A percentile compares a stretch with the other conserved stretches of the same genome.
phyloP scores from a whole-genome alignment of 2,888 invertebrate species.

The Lamproptera curius region DNA sequence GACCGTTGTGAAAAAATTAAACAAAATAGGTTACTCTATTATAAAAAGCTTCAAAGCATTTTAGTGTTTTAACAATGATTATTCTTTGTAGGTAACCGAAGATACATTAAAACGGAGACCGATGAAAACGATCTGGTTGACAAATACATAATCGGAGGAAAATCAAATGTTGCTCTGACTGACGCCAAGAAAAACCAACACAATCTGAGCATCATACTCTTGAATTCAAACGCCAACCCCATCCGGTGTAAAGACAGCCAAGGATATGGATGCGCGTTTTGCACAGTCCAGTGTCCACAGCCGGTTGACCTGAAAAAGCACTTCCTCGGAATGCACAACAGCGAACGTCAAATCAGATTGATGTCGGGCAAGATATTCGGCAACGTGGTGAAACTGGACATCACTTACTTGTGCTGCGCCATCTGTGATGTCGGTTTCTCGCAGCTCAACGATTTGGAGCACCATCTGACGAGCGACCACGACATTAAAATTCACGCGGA shows the following conservation, averaged over 20 bases:
- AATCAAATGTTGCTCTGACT: slow-evolving; percentile 13
- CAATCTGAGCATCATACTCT: slow-evolving; percentile 41
- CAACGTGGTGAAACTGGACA: slow-evolving; percentile 47
- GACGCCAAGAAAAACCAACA: slow-evolving; percentile 36
- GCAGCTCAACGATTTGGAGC: slow-evolving; percentile 37
- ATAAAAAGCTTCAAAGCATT: no score
- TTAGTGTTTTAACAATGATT: slow-evolving; percentile 31
- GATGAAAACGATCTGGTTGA: slow-evolving; percentile 29
- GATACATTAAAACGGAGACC: slow-evolving; percentile 31
- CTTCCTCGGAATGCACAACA: slow-evolving; percentile 43
- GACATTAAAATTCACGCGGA: slow-evolving; percentile 36
- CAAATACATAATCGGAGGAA: no score
- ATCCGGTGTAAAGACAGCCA: slow-evolving; percentile 39
- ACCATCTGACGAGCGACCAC: slow-evolving; percentile 39
- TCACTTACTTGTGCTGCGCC: slow-evolving; percentile 44
- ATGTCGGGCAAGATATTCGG: slow-evolving; percentile 36
- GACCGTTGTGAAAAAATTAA: no score
- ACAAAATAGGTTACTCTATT: no score
- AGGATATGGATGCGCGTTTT: slow-evolving; percentile 47
- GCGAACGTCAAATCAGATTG: slow-evolving; percentile 36
- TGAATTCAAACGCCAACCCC: slow-evolving; percentile 49
- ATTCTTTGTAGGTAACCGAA: slow-evolving; percentile 46
- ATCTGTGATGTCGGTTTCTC: slow-evolving; percentile 38
- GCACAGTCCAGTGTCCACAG: slow-evolving; percentile 37
- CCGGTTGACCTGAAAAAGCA: slow-evolving; percentile 44